These are phyloP conservation scores for Heteractis magnifica DNA, from an alignment of 92 coral and sea anemone species.

Conservation along the genomic window DNA sequence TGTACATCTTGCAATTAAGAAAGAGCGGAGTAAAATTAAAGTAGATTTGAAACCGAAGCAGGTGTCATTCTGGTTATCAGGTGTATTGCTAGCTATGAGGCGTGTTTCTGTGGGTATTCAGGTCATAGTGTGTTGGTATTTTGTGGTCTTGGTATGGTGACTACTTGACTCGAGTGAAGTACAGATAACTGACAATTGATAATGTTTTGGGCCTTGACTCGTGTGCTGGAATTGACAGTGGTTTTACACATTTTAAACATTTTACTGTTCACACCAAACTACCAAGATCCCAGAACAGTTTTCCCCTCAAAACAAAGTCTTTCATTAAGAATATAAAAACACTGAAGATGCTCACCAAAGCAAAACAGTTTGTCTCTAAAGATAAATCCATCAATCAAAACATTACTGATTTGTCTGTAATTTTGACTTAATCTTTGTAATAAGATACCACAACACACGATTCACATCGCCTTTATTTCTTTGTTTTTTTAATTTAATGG, in stretches of 20 bases:
- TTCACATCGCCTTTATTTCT: background rate
- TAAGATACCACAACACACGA: conserved; percentile 7
- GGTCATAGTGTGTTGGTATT: background rate
- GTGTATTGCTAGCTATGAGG: background rate
- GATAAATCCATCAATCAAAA: background rate
- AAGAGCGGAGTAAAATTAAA: background rate
- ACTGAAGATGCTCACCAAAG: no score
- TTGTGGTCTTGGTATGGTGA: background rate
- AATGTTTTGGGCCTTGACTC: background rate
- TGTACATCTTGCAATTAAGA: background rate
- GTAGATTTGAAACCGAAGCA: background rate
- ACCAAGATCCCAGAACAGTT: background rate
- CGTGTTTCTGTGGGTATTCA: background rate
- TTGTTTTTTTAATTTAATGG: background rate
- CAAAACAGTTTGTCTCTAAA: background rate
- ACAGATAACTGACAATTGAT: background rate
- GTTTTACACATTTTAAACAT: background rate
- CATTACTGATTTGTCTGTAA: background rate
- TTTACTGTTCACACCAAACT: background rate
- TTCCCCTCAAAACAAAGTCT: background rate
- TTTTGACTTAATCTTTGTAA: background rate
- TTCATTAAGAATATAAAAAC: background rate
- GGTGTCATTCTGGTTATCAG: background rate
- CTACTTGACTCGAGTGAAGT: background rate
- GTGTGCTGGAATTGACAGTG: background rate